Evolutionary conservation across 2,797 vertebrate genomes (phyloP).

Genomic region (Cichlasoma orientale): DNA sequence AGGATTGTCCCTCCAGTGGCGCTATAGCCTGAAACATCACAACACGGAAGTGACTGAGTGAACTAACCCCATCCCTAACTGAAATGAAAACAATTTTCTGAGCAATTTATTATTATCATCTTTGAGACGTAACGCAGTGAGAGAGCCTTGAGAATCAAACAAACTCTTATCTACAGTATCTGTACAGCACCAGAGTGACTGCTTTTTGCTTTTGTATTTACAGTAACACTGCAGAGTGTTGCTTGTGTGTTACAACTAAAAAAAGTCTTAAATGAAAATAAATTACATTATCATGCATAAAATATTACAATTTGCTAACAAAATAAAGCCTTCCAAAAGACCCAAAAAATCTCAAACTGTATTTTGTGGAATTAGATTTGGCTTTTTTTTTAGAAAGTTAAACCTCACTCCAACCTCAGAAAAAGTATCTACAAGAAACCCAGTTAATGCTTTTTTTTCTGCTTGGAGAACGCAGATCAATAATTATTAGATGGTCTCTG

Average conservation of each 20-base stretch:
- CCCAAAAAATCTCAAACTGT: constrained; percentile 10
- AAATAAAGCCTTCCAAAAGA: constrained; percentile 5
- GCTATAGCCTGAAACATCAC: neutral
- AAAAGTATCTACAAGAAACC: neutral
- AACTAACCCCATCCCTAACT: neutral
- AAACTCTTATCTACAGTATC: neutral
- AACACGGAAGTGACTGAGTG: neutral
- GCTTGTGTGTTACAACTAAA: neutral
- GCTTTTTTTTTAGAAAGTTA: neutral
- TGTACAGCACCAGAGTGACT: constrained; percentile 4
- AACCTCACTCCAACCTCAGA: neutral
- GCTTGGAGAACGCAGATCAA: neutral
- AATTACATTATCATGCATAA: constrained; percentile 46
- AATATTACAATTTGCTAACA: constrained; percentile 15
- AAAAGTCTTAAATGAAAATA: neutral
- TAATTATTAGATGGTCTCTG: neutral
- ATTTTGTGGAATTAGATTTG: neutral
- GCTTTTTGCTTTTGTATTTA: neutral
- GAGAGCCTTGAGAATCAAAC: neutral
- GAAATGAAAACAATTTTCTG: neutral
- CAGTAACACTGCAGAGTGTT: neutral
- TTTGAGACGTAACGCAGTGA: neutral
- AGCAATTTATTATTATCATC: neutral
- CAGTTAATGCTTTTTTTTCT: neutral
- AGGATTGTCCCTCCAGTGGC: neutral